Evolutionary conservation across 2,888 invertebrate genomes (phyloP).

Genomic region (Mimumesa dahlbomi): DNA sequence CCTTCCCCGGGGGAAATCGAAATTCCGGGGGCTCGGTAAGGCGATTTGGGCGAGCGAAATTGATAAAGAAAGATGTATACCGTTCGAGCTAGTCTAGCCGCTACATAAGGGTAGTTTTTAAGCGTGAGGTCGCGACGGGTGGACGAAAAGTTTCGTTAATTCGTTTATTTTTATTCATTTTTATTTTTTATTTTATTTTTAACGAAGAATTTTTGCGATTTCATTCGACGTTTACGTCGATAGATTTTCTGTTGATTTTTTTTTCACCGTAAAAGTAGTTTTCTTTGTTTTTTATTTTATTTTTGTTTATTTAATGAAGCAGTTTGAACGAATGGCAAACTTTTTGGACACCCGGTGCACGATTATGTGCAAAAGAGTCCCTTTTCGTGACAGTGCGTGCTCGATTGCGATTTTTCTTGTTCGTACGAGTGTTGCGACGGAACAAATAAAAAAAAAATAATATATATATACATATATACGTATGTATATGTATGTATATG

Average conservation of each 20-base stretch:
- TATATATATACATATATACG: not conserved
- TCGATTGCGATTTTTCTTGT: slow-evolving; percentile 36
- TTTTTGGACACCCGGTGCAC: slow-evolving; percentile 3
- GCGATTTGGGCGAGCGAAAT: slow-evolving; percentile 5
- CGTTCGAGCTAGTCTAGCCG: slow-evolving; percentile 54
- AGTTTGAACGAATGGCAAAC: too few relatives aligned
- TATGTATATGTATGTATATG: too few relatives aligned
- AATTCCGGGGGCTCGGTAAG: slow-evolving; percentile 13
- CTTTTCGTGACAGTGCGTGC: slow-evolving; percentile 22
- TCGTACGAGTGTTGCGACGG: not conserved
- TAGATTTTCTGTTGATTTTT: too few relatives aligned
- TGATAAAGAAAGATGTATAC: slow-evolving; percentile 19
- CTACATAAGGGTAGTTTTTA: slow-evolving; percentile 36
- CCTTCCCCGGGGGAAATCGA: not conserved
- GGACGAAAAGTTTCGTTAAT: not conserved
- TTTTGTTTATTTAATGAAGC: too few relatives aligned
- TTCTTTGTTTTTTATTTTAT: too few relatives aligned
- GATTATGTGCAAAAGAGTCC: slow-evolving; percentile 1
- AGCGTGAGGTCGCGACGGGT: slow-evolving; percentile 13
- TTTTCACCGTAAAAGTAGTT: too few relatives aligned
- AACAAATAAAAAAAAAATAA: slow-evolving; percentile 13
- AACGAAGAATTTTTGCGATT: too few relatives aligned
- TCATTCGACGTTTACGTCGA: too few relatives aligned
- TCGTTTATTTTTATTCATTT: not conserved
- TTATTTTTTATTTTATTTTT: too few relatives aligned